Conservation (phyloP, 2,113 vertebrate species). For the Vidua macroura region DNA sequence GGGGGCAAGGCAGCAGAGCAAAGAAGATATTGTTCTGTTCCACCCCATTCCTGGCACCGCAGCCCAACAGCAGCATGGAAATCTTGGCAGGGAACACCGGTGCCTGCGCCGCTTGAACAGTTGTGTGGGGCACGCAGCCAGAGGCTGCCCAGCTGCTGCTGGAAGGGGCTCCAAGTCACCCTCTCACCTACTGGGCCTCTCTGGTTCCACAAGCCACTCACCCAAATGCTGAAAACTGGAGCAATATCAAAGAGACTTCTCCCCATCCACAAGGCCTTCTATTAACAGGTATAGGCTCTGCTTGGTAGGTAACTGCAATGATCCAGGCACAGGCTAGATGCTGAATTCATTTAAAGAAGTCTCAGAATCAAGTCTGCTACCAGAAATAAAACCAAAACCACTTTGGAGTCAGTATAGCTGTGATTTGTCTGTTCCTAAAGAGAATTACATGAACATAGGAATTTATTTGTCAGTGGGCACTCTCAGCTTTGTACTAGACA, state of each 20-base stretch:
- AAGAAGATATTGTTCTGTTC: conserved; percentile 6
- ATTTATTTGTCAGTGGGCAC: conserved; percentile 18
- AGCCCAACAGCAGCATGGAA: not conserved
- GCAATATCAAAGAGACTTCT: not conserved
- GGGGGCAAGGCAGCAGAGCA: not conserved
- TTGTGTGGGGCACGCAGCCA: not conserved
- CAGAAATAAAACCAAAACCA: not conserved
- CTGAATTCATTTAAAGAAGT: not conserved
- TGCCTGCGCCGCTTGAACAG: not conserved
- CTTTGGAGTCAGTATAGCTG: not conserved
- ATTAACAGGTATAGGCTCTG: not conserved
- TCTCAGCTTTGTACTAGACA: conserved; percentile 25
- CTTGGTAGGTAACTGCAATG: not conserved
- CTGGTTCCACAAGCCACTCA: not conserved
- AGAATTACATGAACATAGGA: not conserved
- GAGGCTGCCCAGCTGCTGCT: conserved; percentile 28
- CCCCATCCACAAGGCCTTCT: not conserved
- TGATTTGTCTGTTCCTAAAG: not conserved
- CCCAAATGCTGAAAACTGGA: not conserved
- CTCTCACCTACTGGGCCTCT: not conserved
- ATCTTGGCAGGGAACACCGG: not conserved
- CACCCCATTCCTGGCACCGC: not conserved
- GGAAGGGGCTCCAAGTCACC: not conserved
- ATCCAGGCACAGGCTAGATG: not conserved
- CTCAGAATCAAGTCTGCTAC: not conserved